Base-by-base conservation (phyloP, 2,888 invertebrate genomes). In the Agrochola circellaris region DNA sequence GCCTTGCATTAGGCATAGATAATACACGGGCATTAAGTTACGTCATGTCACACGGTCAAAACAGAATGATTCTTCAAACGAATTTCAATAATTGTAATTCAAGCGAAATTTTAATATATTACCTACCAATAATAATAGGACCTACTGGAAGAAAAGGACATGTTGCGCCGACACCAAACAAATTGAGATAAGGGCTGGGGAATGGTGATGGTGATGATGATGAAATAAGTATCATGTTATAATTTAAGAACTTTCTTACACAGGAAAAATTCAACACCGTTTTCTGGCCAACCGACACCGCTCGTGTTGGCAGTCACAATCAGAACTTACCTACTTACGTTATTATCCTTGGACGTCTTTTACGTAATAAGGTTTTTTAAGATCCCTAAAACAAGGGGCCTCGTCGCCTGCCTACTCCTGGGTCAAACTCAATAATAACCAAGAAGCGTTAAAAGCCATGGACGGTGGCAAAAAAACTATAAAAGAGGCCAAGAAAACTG, bases 61-160 rank as follows among this genome's bases (percentile, higher is more conserved):
- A 51, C 20, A 7, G 20, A 51, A 20, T 8, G 51, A 20, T 51
- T 51, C 48, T 48, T 17, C 48, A 48, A 48, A 48, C 48, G 48
- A 48, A 48, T 48, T 48, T 48, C 51, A 51, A 20, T 51, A 0
- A 26, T 20, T 51, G 13, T 30, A 23, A 13, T 30, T 75, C 23
- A 61, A 54, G 20, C 62, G 26, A 15, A 17, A 75, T 45, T 45
- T 20, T 73, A 74, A 2, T 75, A n/a, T n/a, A 54, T 42, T 78
- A 75, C 15, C 3, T 3, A 15, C 15, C 15, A 62, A n/a, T 48
- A 48, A 5, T 13, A 75, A 34, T 34, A n/a, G n/a, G n/a, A n/a
- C n/a, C n/a, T 34, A 3, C 2, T 51, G 23, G 54, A 9, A 23
- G 51, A 51, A 51, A 20, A 20, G 8, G 7, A 51, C 1, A 51